Evolutionary conservation across 2,888 invertebrate species (phyloP).

Genomic region (Idaea straminata): DNA sequence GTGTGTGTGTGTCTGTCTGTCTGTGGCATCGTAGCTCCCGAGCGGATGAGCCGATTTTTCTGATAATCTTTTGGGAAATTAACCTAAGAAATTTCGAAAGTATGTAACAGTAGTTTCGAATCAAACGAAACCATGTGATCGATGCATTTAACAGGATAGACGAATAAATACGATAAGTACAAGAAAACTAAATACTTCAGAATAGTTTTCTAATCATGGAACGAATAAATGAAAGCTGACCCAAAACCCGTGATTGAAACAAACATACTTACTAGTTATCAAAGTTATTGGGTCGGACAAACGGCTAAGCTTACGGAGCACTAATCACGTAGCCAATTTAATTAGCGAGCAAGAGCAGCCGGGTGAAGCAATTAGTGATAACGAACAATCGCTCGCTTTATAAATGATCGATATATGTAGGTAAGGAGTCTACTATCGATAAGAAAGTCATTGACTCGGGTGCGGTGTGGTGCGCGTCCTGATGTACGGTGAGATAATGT

Average conservation of each 20-base stretch:
- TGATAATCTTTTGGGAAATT: no score
- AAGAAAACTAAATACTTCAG: not conserved
- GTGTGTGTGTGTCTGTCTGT: no score
- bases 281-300: not conserved
- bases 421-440: constrained; percentile 1
- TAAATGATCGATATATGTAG: constrained; percentile 13
- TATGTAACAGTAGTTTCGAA: no score
- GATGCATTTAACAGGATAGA: no score
- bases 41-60: no score
- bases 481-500: not conserved
- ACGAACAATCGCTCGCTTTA: constrained; percentile 37
- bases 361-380: constrained; percentile 49
- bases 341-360: constrained; percentile 42
- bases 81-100: no score
- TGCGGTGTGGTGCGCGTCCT: not conserved
- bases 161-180: not conserved
- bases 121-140: no score
- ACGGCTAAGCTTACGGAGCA: constrained; percentile 24
- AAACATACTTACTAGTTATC: not conserved
- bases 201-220: not conserved
- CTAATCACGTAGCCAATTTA: constrained; percentile 47
- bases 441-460: not conserved
- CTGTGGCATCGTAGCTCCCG: no score
- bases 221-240: not conserved
- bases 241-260: not conserved